Base-by-base conservation (phyloP, 2,888 invertebrate genomes). In the Drosophila rellima region DNA sequence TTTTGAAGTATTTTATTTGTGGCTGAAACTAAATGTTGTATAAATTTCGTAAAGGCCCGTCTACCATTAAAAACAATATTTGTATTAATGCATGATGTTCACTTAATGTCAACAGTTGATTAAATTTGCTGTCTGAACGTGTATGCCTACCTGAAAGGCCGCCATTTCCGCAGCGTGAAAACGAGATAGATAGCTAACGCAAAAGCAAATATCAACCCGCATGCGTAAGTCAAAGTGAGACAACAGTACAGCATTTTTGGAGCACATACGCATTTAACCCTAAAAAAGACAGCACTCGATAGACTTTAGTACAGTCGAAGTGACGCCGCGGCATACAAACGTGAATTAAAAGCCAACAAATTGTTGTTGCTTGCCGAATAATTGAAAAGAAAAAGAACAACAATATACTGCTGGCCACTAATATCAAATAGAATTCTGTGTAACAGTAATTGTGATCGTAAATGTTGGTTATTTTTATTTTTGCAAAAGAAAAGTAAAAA, bases 271-370 rank as follows among this genome's bases (percentile, higher is more conserved):
- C 77, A 67, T 88, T 88, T 84, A 86, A 88, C 83, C 89, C 87
- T 84, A 88, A 88, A 88, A 83, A 88, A 88, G 77, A 88, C 86
- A 82, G 80, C 80, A 88, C 84, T 63, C 74, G 74, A 67, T 67
- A 81, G 79, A 57, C 71, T 88, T 88, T 86, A 78, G 83, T 84
- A 84, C 83, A 84, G 83, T 84, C 89, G 80, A 88, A 84, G 83
- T 83, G 83, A 84, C 83, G 83, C 83, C 78, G 83, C 89, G 83
- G 71, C 80, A 70, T 67, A 73, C 69, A 56, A 80, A 80, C 67
- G 74, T 71, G 68, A 71, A 71, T 67, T 78, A 68, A 75, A 64
- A 48, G 48, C 52, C 48, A 52, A 59, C 69, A 74, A 78, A 63
- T 78, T 76, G 62, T 76, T 76, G 65, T 76, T 69, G 69, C 61